Base-by-base conservation (phyloP, 2,113 vertebrate genomes). In the Etheostoma cragini region DNA sequence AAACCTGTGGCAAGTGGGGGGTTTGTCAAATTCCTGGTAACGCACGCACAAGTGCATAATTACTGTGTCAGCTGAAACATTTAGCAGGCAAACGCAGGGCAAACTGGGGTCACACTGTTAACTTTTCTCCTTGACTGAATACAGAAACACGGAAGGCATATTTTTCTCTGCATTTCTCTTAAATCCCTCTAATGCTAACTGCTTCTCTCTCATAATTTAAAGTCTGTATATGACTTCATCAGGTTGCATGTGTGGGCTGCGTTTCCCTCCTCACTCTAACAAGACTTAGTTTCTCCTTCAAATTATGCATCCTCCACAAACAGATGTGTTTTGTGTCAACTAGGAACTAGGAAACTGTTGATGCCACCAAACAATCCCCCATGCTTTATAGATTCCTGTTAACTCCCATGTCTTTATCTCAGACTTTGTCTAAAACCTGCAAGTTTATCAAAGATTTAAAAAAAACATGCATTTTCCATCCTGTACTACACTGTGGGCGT, bases 1-100 rank as follows among this genome's bases (percentile, higher is more conserved):
- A 79, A 84, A 85, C 53, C 78, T 50, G 76, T 80, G 63, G 82
- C 45, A 71, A 46, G 62, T 54, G 2, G 66, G 66, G 66, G 58
- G 52, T 72, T 87, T 83, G 76, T 85, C 82, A 87, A 74, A 87
- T 72, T 86, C 45, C 35, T 53, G 33, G 61, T 88, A 74, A 82
- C 80, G 68, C 8, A 4, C 8, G 22, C 66, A 80, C 10, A 78
- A 81, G 81, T 64, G 81, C 83, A 87, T 85, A 86, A 91, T 86
- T 86, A 91, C 72, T 35, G 80, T 83, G 84, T 89, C 86, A 85
- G 81, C 60, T 80, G 66, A 78, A 91, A 85, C 79, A 74, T 77
- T 84, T 79, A 90, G 75, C 80, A 84, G 60, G 68, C 33, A 68
- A 82, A 87, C 65, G 50, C 10, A 38, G 14, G 80, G 72, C 78